Evolutionary conservation across 2,113 vertebrate species (phyloP), one percentile per base, ranked within the genome.

Genomic region (Melanerpes aurifrons): DNA sequence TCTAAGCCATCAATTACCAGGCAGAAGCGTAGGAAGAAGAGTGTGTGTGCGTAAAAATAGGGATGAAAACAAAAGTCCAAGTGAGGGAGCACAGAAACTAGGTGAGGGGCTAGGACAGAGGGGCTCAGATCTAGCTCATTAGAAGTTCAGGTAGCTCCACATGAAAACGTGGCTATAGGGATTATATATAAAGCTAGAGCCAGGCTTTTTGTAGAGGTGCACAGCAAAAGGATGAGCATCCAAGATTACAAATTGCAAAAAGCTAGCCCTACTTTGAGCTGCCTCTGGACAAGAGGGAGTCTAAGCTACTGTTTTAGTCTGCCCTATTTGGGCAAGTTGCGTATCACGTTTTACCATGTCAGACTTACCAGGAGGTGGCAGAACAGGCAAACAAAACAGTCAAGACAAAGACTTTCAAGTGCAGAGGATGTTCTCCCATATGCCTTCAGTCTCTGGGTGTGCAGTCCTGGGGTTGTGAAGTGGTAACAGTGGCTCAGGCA

Each of bases 301-400:
- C 9, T 53, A 26, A 21, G 7, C 64, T 54, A 10, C 3, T 45
- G 0, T 40, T 63, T 16, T 24, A 26, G 3, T 32, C 56, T 29
- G 40, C 7, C 28, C 37, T 74, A 1, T 31, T 75, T 31, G 28
- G 31, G 7, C 12, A 62, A 53, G 43, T 24, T 13, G 61, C 8
- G 0, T 0, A 11, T 18, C 8, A 4, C 15, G 7, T 45, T 1
- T 71, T 59, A 28, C 32, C 9, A 0, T 89, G 87, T 76, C 64
- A 69, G 9, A 12, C 2, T 19, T 8, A 58, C 96, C 98, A 97
- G 94, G n/a, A 97, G 98, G 90, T 96, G 98, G 98, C 96, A 57
- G 90, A 78, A 21, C 1, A 62, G 72, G 45, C 79, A 92, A 90
- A 91, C 43, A 68, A 82, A 96, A 95, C 50, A 74, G 15, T 2